Evolutionary conservation across 2,113 vertebrate species (phyloP).

Genomic region (Grantiella picta): DNA sequence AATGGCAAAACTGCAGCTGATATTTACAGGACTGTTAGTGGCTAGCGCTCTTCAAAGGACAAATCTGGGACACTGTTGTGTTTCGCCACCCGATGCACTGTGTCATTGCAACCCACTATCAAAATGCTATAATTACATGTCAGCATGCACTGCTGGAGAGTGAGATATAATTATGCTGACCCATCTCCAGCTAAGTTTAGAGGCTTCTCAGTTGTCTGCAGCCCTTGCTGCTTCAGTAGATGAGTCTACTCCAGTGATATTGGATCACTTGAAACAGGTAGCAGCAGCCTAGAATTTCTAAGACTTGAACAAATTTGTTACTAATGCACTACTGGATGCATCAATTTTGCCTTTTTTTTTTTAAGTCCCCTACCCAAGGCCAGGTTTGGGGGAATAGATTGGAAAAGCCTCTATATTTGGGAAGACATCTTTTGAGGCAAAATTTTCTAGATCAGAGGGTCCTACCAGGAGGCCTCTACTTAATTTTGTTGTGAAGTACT

Average conservation of each 20-base stretch:
- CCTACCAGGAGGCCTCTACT: background rate
- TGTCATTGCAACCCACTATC: background rate
- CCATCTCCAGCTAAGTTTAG: conserved; percentile 12
- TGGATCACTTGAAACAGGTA: background rate
- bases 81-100: background rate
- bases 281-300: background rate
- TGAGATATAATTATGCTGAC: conserved; percentile 36
- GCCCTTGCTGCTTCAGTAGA: background rate
- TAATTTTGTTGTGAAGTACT: background rate
- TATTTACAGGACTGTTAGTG: background rate
- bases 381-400: background rate
- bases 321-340: background rate
- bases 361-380: background rate
- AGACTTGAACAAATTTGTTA: background rate
- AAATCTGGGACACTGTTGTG: background rate
- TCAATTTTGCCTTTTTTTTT: background rate
- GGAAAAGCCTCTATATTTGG: background rate
- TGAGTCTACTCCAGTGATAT: conserved; percentile 10
- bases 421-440: background rate
- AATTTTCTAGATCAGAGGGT: background rate
- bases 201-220: conserved; percentile 24
- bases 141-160: background rate
- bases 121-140: conserved; percentile 5
- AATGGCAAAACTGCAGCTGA: background rate
- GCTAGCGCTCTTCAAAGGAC: background rate